Base-by-base conservation (phyloP, 2,888 invertebrate species). In the Toxonevra muliebris region DNA sequence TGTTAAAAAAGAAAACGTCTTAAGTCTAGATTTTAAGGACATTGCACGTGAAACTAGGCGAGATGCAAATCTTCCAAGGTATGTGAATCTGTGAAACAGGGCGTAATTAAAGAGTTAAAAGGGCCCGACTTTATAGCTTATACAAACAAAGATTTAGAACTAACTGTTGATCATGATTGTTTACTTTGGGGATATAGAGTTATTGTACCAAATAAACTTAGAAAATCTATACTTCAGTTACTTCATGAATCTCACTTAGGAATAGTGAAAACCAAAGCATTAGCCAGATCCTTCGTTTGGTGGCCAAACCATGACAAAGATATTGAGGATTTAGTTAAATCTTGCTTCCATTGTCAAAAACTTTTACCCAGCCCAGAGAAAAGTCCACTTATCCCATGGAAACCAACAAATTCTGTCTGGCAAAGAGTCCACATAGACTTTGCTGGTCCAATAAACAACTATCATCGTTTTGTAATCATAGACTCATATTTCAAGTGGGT, bases 211-310 rank as follows among this genome's bases (percentile, higher is more conserved):
- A 2, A n/a, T 3, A 53, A 69, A 58, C 41, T 70, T 42, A 10
- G 42, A 48, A 57, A 15, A 50, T 13, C 19, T 20, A 42, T 67
- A 19, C 61, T 71, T 19, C 48, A 40, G 11, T 50, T 66, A 50
- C 62, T 73, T 2, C 70, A 63, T 41, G 58, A 61, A 10, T 72
- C 69, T 62, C 69, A 73, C 60, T 68, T 72, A 40, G 72, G 71
- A 12, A 71, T 71, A 8, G 69, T 69, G 7, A 72, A 72, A 60
- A 70, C 69, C 8, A 72, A 72, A 63, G 54, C 67, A 45, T 5
- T 69, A 57, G 71, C 54, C 12, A 60, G 66, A 65, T 69, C 42
- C 11, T 69, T 43, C 57, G 69, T 73, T 54, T 74, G 70, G 70
- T 74, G 72, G 70, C 70, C 72, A 19, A 66, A 53, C 42, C 60